Percentiles rank a stretch among this genome's conserved stretches.
Conservation (phyloP, 2,888 invertebrate genomes). For the Microctonus brassicae region DNA sequence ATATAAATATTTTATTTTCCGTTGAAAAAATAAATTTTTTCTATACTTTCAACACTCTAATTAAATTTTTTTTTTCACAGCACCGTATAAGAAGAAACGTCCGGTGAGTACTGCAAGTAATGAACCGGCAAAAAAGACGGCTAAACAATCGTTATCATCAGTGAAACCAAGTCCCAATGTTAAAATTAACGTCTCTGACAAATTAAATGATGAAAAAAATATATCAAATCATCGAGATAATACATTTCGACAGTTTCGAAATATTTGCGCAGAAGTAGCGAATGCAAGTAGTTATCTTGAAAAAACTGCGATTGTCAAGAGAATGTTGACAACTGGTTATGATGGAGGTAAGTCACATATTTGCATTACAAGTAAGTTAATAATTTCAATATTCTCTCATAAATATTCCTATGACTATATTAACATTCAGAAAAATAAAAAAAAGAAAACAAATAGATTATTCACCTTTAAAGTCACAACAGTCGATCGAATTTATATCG, state of each 20-base stretch:
- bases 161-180: slow-evolving; percentile 22
- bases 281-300: slow-evolving; percentile 83
- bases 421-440: neutral
- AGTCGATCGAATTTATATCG: slow-evolving; percentile 53
- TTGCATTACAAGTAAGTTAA: neutral
- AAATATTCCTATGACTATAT: neutral
- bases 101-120: slow-evolving; percentile 27
- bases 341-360: slow-evolving; percentile 59
- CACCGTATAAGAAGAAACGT: slow-evolving; percentile 49
- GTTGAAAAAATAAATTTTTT: neutral
- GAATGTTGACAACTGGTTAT: slow-evolving; percentile 75
- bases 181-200: neutral
- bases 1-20: neutral
- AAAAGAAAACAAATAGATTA: neutral
- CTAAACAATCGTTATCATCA: slow-evolving; percentile 1
- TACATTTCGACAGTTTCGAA: slow-evolving; percentile 82
- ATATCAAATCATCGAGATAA: slow-evolving; percentile 72
- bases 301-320: slow-evolving; percentile 82
- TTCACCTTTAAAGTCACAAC: neutral
- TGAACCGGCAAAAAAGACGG: slow-evolving; percentile 29
- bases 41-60: neutral
- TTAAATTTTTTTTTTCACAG: slow-evolving; percentile 42
- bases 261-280: slow-evolving; percentile 83
- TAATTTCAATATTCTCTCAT: slow-evolving; percentile 47
- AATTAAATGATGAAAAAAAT: slow-evolving; percentile 7